Evolutionary conservation across 2,113 vertebrate species (phyloP), one percentile per base, ranked within the genome.

Genomic region (Leptosomus discolor): DNA sequence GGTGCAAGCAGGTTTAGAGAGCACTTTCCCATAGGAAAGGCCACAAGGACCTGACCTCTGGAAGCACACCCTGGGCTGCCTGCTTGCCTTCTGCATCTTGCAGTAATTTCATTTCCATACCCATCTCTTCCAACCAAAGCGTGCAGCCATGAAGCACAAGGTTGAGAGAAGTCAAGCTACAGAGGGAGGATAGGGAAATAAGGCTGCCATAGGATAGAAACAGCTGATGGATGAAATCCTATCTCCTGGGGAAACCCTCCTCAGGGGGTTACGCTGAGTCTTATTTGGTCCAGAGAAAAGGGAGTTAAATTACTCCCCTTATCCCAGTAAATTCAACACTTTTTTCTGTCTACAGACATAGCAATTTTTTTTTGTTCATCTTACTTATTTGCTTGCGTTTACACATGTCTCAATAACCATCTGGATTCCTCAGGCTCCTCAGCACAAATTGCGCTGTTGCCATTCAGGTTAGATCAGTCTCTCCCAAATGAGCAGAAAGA

Each of bases 1-100:
- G 71, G 18, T 87, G 69, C 56, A 80, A 92, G 36, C 92, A 95
- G 75, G 81, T 96, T 93, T 85, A 79, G 60, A 82, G 83, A 94
- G 85, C 85, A 85, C 50, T 97, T 98, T 98, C 96, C 96, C 97
- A 92, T 94, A 94, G 96, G 97, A 98, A 98, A 95, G 54, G 77
- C 77, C 61, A 51, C 81, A 85, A 96, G 76, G 80, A 85, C 51
- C 12, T 91, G 93, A 97, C 95, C 92, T 97, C 79, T 96, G 96
- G 85, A 77, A 54, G 56, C n/a, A 12, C 50, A 92, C 56, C 74
- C 92, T 87, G 58, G 36, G 50, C 79, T 68, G 75, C n/a, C 78
- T 86, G 22, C 77, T 91, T 67, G 69, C 76, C 80, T 91, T 95
- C 81, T 88, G 57, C 71, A 51, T 58, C 54, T 86, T 68, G 54